phyloP scores from a whole-genome alignment of 53 echinoderm and acorn worm species.

The Crossaster papposus region DNA sequence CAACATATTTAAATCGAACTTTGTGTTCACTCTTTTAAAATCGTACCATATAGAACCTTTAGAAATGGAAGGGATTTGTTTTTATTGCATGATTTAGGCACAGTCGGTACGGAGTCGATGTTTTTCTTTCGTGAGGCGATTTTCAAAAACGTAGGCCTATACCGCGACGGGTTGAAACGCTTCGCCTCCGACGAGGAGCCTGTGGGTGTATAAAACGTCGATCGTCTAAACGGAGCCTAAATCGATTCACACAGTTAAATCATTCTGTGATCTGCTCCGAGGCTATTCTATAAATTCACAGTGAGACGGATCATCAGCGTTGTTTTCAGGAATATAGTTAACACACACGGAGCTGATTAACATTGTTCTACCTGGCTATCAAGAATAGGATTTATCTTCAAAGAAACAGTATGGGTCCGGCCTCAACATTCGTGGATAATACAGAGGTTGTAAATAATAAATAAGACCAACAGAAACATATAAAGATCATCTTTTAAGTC shows the following conservation, averaged over 20 bases:
- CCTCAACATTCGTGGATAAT: too few species aligned
- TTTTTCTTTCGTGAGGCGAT: background rate
- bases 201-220: background rate
- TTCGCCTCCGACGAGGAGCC: background rate
- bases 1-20: too few species aligned
- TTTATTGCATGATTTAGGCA: background rate
- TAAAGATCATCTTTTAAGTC: too few species aligned
- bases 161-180: background rate
- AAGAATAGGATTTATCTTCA: background rate
- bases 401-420: too few species aligned
- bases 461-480: too few species aligned
- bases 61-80: too few species aligned
- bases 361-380: background rate
- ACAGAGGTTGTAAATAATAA: too few species aligned
- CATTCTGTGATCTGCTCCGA: background rate
- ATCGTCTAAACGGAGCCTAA: too few species aligned
- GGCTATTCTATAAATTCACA: background rate
- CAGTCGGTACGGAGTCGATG: background rate
- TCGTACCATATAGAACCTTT: too few species aligned
- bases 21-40: too few species aligned
- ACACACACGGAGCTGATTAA: background rate
- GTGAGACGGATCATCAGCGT: background rate
- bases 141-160: background rate
- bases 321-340: background rate
- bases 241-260: background rate